phyloP scores from a whole-genome alignment of 2,113 vertebrate species.

The Corythoichthys intestinalis region DNA sequence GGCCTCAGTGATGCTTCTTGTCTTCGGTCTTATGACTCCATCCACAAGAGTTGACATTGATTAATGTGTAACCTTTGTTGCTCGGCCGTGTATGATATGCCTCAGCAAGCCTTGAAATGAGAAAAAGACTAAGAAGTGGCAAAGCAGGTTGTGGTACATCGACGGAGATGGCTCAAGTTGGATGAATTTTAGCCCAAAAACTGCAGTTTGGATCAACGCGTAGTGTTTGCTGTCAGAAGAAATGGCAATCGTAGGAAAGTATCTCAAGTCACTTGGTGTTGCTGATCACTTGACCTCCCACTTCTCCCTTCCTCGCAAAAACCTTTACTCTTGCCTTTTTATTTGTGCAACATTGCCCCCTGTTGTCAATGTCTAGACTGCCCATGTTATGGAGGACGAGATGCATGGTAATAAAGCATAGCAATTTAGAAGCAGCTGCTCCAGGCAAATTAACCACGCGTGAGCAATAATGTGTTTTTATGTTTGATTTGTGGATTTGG shows the following conservation, averaged over 20 bases:
- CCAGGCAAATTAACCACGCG: slow-evolving; percentile 42
- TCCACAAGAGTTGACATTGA: slow-evolving; percentile 52
- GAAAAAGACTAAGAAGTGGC: slow-evolving; percentile 42
- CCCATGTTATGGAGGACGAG: slow-evolving; percentile 34
- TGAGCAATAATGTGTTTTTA: slow-evolving; percentile 50
- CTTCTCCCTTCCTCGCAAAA: slow-evolving; percentile 8
- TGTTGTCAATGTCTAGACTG: slow-evolving; percentile 37
- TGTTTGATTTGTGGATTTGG: slow-evolving; percentile 40
- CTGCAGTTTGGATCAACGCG: background rate
- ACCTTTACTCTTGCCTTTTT: slow-evolving; percentile 19
- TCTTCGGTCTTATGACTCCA: slow-evolving; percentile 44
- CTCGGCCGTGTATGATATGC: slow-evolving; percentile 41
- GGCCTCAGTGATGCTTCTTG: slow-evolving; percentile 15
- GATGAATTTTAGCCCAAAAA: slow-evolving; percentile 19
- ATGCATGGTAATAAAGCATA: slow-evolving; percentile 33
- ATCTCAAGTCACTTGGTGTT: slow-evolving; percentile 18
- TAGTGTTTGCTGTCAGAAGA: slow-evolving; percentile 33
- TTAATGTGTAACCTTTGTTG: slow-evolving; percentile 58
- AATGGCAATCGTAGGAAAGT: slow-evolving; percentile 39
- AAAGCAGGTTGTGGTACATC: slow-evolving; percentile 14
- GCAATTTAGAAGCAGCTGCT: slow-evolving; percentile 55
- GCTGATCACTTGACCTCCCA: slow-evolving; percentile 48
- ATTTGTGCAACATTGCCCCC: slow-evolving; percentile 71
- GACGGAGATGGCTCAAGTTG: slow-evolving; percentile 8
- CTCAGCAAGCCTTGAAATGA: slow-evolving; percentile 54